Percentiles rank a stretch among this genome's conserved stretches.
These are phyloP conservation scores for Anseranas semipalmata DNA, from an alignment of 2,113 vertebrate genomes.

Conservation along the genomic window DNA sequence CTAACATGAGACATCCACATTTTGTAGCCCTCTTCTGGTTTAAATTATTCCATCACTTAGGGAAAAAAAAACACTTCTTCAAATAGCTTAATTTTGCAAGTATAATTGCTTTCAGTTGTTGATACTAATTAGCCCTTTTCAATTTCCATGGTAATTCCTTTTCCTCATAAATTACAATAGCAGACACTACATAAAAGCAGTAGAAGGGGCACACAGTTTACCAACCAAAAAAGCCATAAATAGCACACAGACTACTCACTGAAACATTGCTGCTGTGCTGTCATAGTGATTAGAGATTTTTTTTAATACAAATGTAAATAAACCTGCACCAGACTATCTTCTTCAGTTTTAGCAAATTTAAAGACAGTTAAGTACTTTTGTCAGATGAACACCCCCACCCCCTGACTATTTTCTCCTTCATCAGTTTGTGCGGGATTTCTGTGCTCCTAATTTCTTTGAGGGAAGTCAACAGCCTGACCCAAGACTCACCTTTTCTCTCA, in stretches of 20 bases:
- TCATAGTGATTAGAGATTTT: neutral
- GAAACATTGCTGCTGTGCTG: neutral
- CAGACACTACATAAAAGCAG: neutral
- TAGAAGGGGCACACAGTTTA: neutral
- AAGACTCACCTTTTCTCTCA: neutral
- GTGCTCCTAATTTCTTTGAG: neutral
- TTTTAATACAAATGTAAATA: neutral
- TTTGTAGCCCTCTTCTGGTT: neutral
- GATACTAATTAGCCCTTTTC: neutral
- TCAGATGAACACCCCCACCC: neutral
- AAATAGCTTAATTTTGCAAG: neutral
- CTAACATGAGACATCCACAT: neutral
- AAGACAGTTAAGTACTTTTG: neutral
- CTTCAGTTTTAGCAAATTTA: neutral
- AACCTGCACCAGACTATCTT: neutral
- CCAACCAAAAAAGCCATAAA: neutral
- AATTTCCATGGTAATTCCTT: neutral
- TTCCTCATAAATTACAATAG: neutral
- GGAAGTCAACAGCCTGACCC: neutral
- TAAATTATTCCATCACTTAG: neutral
- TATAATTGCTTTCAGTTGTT: neutral
- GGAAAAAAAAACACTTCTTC: neutral
- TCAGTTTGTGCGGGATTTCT: neutral
- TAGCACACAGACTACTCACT: neutral
- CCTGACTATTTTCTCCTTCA: neutral